These are phyloP conservation scores for Holcopasites calliopsidis DNA, from an alignment of 1,140 invertebrate species.

Conservation along the genomic window DNA sequence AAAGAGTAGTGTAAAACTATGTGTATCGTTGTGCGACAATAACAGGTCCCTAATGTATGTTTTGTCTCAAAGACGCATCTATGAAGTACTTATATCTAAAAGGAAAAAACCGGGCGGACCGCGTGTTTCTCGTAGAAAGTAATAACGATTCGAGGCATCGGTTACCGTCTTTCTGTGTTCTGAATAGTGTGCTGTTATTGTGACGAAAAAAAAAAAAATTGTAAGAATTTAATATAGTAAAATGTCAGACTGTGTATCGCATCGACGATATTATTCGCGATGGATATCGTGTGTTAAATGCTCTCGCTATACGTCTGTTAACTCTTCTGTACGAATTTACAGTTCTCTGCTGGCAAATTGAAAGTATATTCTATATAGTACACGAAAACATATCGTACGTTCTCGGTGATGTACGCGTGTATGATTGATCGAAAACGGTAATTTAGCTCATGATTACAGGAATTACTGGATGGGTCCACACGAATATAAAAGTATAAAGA, in stretches of 20 bases:
- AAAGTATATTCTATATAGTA: conserved; percentile 37
- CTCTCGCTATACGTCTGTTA: conserved; percentile 39
- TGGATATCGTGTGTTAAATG: conserved; percentile 37
- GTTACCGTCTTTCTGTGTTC: conserved; percentile 49
- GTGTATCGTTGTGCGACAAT: conserved; percentile 74
- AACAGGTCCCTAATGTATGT: conserved; percentile 69
- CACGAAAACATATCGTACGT: neutral
- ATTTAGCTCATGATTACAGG: conserved; percentile 35
- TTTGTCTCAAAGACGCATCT: conserved; percentile 45
- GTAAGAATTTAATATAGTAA: too few species aligned
- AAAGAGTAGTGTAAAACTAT: conserved; percentile 65
- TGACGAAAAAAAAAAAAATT: conserved; percentile 12
- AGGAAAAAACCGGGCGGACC: conserved; percentile 36
- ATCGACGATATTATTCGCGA: too few species aligned
- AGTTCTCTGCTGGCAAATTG: conserved; percentile 22
- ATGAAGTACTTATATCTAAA: conserved; percentile 47
- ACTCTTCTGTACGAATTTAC: conserved; percentile 4
- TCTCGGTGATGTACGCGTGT: conserved; percentile 1
- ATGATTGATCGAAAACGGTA: conserved; percentile 36
- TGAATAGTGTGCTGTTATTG: conserved; percentile 16
- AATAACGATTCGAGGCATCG: conserved; percentile 39
- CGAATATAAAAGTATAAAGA: conserved; percentile 36
- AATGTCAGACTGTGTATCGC: too few species aligned
- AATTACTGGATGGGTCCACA: conserved; percentile 47
- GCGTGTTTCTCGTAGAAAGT: conserved; percentile 41